Conservation (phyloP, 2,888 invertebrate species). For the Pheosia tremula region DNA sequence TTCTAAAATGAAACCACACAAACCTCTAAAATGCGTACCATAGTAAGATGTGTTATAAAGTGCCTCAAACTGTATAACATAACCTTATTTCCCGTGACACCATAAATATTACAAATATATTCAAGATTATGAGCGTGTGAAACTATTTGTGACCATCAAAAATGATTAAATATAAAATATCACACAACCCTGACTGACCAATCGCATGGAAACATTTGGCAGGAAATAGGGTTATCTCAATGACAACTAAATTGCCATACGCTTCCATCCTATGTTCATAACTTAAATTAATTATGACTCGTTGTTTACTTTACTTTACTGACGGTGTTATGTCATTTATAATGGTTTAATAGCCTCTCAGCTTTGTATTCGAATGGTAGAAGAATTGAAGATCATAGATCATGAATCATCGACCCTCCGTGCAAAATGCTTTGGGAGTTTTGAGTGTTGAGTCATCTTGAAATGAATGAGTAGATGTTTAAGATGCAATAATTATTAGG, state of each 20-base stretch:
- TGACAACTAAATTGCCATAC: slow-evolving; percentile 57
- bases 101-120: neutral
- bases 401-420: slow-evolving; percentile 28
- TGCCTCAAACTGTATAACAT: too few species aligned
- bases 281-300: slow-evolving; percentile 43
- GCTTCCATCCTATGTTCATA: slow-evolving; percentile 56
- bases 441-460: slow-evolving; percentile 35
- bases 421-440: slow-evolving; percentile 25
- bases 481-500: neutral
- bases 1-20: too few species aligned
- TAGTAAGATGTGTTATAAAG: too few species aligned
- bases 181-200: slow-evolving; percentile 15
- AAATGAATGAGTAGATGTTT: slow-evolving; percentile 12
- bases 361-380: slow-evolving; percentile 14
- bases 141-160: neutral
- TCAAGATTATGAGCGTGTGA: neutral
- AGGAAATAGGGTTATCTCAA: slow-evolving; percentile 75
- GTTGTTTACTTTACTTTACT: slow-evolving; percentile 29
- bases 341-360: slow-evolving; percentile 32
- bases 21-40: too few species aligned
- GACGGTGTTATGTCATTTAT: slow-evolving; percentile 12
- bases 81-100: too few species aligned
- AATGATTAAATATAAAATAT: slow-evolving; percentile 1
- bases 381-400: neutral
- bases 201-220: slow-evolving; percentile 52